Percentiles rank a stretch among this genome's conserved stretches.
These are phyloP conservation scores for Penaeus vannamei DNA, from an alignment of 1,140 invertebrate species.

Conservation along the genomic window DNA sequence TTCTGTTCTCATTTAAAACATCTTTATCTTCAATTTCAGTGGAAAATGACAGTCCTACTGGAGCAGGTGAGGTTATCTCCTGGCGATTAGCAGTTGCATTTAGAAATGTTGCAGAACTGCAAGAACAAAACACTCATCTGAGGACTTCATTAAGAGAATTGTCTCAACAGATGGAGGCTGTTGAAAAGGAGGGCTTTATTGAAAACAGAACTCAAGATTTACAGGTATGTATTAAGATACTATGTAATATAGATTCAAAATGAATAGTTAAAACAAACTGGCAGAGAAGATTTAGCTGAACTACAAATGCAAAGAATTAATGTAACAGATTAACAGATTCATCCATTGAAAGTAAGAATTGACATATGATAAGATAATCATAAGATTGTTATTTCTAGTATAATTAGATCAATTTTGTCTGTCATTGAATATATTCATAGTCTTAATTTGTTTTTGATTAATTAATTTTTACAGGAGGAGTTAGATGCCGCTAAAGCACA, in stretches of 20 bases:
- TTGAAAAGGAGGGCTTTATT: slow-evolving; percentile 77
- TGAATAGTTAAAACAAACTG: background rate
- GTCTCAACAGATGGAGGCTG: slow-evolving; percentile 84
- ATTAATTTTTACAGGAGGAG: slow-evolving; percentile 68
- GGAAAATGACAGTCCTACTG: slow-evolving; percentile 49
- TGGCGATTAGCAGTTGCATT: slow-evolving; percentile 92
- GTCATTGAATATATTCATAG: background rate
- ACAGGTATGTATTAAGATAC: slow-evolving; percentile 27
- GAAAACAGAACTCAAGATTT: slow-evolving; percentile 74
- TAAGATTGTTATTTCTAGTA: too few relatives aligned
- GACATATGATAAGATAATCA: too few relatives aligned
- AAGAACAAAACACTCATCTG: slow-evolving; percentile 88
- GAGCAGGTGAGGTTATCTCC: slow-evolving; percentile 79
- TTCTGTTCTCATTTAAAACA: background rate
- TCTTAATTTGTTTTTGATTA: background rate
- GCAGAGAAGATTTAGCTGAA: too few relatives aligned
- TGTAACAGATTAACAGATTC: too few relatives aligned
- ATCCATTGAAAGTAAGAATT: too few relatives aligned
- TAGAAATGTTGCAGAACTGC: slow-evolving; percentile 88
- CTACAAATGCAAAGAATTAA: too few relatives aligned
- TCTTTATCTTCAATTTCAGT: slow-evolving; percentile 39
- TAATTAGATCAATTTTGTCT: background rate
- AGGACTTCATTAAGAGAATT: slow-evolving; percentile 86
- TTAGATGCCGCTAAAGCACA: slow-evolving; percentile 74
- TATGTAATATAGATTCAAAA: background rate